Percentiles rank a stretch among this genome's conserved stretches.
Evolutionary conservation across 2,797 vertebrate species (phyloP).

Genomic region (Margarornis squamiger): DNA sequence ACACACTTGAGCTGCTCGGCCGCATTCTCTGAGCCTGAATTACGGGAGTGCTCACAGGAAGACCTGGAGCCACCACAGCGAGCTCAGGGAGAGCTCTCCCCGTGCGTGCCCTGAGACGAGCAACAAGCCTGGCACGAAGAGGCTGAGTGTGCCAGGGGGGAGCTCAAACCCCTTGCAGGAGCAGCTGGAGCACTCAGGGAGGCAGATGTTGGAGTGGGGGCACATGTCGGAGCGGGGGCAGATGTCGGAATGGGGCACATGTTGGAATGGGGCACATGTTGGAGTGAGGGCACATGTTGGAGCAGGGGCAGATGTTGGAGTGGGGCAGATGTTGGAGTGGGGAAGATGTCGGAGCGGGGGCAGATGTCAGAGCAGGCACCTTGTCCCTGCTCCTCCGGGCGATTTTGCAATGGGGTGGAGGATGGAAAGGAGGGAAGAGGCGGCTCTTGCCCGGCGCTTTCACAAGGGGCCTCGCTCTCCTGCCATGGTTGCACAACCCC

Average conservation of each 20-base stretch:
- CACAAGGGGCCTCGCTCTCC: not conserved
- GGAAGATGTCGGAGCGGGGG: not conserved
- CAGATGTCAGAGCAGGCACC: not conserved
- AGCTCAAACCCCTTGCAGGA: fast-evolving
- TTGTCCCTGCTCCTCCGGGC: fast-evolving
- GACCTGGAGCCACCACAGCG: fast-evolving
- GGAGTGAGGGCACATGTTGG: not conserved
- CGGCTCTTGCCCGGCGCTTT: not conserved
- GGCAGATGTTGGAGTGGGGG: not conserved
- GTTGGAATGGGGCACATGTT: fast-evolving
- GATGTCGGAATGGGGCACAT: not conserved
- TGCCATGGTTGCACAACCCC: not conserved
- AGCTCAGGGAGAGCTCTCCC: not conserved
- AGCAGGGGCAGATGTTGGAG: fast-evolving
- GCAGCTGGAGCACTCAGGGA: not conserved
- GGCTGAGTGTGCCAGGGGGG: fast-evolving
- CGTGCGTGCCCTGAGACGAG: fast-evolving
- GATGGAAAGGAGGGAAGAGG: not conserved
- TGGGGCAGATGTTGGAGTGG: fast-evolving
- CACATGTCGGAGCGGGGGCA: fast-evolving
- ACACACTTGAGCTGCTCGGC: not conserved
- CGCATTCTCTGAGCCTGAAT: not conserved
- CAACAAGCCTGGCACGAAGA: not conserved
- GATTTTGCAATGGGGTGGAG: not conserved
- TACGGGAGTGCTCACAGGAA: fast-evolving